phyloP scores from a whole-genome alignment of 2,888 invertebrate species.

The Cephus rjabovi region DNA sequence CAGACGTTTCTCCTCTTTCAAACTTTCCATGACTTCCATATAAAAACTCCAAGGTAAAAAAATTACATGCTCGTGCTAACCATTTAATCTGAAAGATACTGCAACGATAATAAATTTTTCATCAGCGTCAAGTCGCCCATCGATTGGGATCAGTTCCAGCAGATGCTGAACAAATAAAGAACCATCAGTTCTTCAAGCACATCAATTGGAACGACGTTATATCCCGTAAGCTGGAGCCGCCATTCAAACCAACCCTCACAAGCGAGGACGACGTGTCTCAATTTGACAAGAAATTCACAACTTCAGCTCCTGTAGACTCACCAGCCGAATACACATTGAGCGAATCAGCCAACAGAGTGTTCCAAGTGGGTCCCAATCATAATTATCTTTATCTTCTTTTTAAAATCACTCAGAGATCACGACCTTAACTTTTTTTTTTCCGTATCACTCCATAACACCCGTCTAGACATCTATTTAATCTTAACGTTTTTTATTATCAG shows the following conservation, averaged over 20 bases:
- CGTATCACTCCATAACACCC: background rate
- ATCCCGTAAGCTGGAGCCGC: constrained; percentile 89
- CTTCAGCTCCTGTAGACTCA: constrained; percentile 96
- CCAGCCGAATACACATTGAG: constrained; percentile 94
- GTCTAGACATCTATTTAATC: background rate
- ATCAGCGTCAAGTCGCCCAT: constrained; percentile 77
- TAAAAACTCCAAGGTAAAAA: background rate
- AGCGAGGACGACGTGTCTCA: constrained; percentile 97
- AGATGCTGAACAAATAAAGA: constrained; percentile 89
- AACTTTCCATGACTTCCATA: background rate
- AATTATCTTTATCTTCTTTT: background rate
- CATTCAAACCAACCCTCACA: constrained; percentile 93
- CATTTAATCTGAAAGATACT: background rate
- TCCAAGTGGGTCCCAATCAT: constrained; percentile 78
- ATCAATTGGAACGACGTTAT: constrained; percentile 95
- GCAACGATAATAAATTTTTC: background rate
- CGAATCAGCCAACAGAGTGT: constrained; percentile 96
- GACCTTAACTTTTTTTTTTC: background rate
- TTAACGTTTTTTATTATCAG: constrained; percentile 68
- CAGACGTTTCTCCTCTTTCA: background rate
- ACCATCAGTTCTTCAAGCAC: constrained; percentile 93
- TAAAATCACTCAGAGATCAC: background rate
- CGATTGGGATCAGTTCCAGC: constrained; percentile 86
- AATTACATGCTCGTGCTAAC: background rate
- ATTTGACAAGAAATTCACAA: constrained; percentile 98